Base-by-base conservation (phyloP, 2,113 vertebrate genomes). In the Triplophysa rosa region DNA sequence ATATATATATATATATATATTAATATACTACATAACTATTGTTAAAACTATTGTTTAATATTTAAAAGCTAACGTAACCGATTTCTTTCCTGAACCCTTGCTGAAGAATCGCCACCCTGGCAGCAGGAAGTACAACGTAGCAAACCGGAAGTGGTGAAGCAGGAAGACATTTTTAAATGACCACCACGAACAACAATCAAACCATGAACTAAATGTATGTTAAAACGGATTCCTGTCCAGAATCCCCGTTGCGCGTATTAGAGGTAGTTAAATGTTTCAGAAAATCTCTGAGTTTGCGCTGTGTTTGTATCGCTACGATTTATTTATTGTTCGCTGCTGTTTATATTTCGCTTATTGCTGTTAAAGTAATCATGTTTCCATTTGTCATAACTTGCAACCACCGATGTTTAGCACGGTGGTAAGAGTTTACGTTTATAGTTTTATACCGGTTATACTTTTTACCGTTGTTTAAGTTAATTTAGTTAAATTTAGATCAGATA, bases 161-260 rank as follows among this genome's bases (percentile, higher is more conserved):
- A 29, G 47, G 67, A 23, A 69, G 67, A 69, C 67, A 69, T 69
- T 69, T 69, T 69, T 69, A 69, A 47, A 67, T 47, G 21, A 45
- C 14, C 67, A 69, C 13, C 42, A 69, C 24, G 45, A 69, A 69
- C 12, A 69, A 1, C 23, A 69, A 52, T 5, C 14, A 16, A 29
- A 26, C 65, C 21, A 8, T 26, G 8, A 19, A 2, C 2, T 54
- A 10, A 69, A 54, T 69, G 14, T 69, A 69, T 29, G 67, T 69
- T 9, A 29, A 19, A 52, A 69, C 16, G n/a, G 49, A 52, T 52
- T 14, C 13, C 49, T 14, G 16, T 56, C 54, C 54, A n/a, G 2
- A 58, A 58, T 58, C 54, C 6, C 7, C 54, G 54, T 58, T 19
- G 17, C 17, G 7, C 9, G 19, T 58, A n/a, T 58, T n/a, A 9